phyloP scores from a whole-genome alignment of 1,140 invertebrate species.

The Solenopsis fugax region DNA sequence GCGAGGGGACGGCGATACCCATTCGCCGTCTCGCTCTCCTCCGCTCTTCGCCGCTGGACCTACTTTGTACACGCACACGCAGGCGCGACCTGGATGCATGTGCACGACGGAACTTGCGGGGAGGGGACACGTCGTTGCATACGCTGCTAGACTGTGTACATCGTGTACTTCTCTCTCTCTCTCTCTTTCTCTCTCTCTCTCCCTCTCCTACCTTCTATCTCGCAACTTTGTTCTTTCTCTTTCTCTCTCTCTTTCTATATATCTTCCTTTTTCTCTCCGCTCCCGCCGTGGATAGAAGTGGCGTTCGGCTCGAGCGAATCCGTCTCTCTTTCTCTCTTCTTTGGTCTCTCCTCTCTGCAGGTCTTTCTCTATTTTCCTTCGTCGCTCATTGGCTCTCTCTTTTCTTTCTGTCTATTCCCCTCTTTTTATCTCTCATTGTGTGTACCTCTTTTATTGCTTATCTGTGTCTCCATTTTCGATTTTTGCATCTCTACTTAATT shows the following conservation, averaged over 20 bases:
- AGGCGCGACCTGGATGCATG: conserved; percentile 63
- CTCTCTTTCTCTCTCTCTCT: conserved; percentile 6
- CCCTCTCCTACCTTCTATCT: no score
- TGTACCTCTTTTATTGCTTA: neutral
- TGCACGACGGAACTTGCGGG: conserved; percentile 50
- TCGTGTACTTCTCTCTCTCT: conserved; percentile 6
- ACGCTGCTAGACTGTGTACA: conserved; percentile 61
- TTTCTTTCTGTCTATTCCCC: neutral
- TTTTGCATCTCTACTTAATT: neutral
- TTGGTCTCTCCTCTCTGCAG: conserved; percentile 17
- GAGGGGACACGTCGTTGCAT: conserved; percentile 49
- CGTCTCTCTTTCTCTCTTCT: conserved; percentile 34
- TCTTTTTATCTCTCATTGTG: conserved; percentile 37
- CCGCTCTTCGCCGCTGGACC: conserved; percentile 73
- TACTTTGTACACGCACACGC: conserved; percentile 78
- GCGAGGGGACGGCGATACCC: conserved; percentile 85
- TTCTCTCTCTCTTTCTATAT: neutral
- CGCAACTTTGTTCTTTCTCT: neutral
- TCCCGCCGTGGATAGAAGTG: conserved; percentile 25
- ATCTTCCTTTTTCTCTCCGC: no score
- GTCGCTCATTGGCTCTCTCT: neutral
- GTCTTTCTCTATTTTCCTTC: neutral
- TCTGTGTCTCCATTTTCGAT: neutral
- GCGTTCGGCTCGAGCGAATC: conserved; percentile 37
- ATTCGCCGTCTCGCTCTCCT: conserved; percentile 76